Evolutionary conservation across 2,797 vertebrate species (phyloP).

Genomic region (Malacoctenus gilli): DNA sequence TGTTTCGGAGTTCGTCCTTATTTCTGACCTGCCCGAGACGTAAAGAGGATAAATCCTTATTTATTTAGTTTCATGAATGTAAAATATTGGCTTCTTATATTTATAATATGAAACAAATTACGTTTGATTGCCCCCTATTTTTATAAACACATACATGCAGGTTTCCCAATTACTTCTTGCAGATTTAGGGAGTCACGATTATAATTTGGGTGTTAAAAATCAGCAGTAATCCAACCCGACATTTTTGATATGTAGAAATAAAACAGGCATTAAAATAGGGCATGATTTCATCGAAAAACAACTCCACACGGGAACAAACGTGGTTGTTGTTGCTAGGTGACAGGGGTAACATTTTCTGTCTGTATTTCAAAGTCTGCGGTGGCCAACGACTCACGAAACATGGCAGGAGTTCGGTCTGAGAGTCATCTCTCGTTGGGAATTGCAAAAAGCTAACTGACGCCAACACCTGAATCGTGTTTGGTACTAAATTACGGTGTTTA

Average conservation of each 20-base stretch:
- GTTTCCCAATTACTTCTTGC: no score
- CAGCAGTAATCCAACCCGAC: no score
- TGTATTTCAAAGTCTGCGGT: slow-evolving; percentile 30
- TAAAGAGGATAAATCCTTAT: no score
- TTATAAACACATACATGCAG: no score
- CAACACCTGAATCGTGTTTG: neutral
- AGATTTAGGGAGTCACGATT: neutral
- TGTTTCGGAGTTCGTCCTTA: no score
- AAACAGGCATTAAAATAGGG: slow-evolving; percentile 2
- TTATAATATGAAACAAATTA: neutral
- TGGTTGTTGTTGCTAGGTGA: slow-evolving; percentile 46
- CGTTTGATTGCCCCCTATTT: no score
- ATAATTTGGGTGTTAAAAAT: no score
- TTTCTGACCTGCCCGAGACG: no score
- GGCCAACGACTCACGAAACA: slow-evolving; percentile 13
- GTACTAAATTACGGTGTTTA: neutral
- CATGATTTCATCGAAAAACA: slow-evolving; percentile 6
- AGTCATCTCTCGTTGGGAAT: slow-evolving; percentile 3
- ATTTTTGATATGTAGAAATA: no score
- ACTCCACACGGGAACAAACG: slow-evolving; percentile 26
- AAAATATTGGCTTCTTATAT: neutral
- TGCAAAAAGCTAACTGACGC: neutral
- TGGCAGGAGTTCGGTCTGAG: neutral
- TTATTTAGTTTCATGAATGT: neutral
- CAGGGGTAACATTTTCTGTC: slow-evolving; percentile 14